phyloP scores from a whole-genome alignment of 2,888 invertebrate species.

The Hoplodrina ambigua region DNA sequence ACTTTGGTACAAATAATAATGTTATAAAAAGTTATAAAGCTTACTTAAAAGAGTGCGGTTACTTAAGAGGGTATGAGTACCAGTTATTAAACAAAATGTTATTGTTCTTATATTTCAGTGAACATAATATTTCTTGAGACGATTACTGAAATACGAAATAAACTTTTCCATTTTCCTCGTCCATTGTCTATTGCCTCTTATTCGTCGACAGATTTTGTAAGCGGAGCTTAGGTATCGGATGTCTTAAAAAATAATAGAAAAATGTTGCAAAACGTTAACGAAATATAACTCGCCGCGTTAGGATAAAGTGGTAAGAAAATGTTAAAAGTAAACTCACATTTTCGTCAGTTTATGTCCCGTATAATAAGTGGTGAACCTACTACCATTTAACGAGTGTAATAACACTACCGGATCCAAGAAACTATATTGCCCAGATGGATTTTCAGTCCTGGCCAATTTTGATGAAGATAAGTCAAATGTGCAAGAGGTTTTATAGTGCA shows the following conservation, averaged over 20 bases:
- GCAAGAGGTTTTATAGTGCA: too few relatives aligned
- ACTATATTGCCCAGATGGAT: too few relatives aligned
- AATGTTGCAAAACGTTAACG: conserved; percentile 7
- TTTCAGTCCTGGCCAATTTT: too few relatives aligned
- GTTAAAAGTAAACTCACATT: neutral
- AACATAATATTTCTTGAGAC: conserved; percentile 6
- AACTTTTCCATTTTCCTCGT: conserved; percentile 17
- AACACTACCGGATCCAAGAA: too few relatives aligned
- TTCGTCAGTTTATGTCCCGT: too few relatives aligned
- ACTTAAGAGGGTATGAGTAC: neutral
- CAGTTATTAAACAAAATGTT: conserved; percentile 10
- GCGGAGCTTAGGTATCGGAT: conserved; percentile 16
- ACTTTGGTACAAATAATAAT: too few relatives aligned
- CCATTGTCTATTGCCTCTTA: conserved; percentile 12
- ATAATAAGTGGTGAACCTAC: too few relatives aligned
- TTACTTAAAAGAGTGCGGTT: neutral
- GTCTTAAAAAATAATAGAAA: conserved; percentile 1
- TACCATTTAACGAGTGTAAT: too few relatives aligned
- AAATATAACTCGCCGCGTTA: neutral
- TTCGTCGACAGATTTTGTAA: conserved; percentile 14
- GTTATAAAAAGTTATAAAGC: neutral
- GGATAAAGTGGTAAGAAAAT: neutral
- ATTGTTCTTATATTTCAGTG: conserved; percentile 5
- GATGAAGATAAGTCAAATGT: too few relatives aligned
- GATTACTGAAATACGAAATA: conserved; percentile 8